Base-by-base conservation (phyloP, 2,888 invertebrate species). In the Anticlea derivata region DNA sequence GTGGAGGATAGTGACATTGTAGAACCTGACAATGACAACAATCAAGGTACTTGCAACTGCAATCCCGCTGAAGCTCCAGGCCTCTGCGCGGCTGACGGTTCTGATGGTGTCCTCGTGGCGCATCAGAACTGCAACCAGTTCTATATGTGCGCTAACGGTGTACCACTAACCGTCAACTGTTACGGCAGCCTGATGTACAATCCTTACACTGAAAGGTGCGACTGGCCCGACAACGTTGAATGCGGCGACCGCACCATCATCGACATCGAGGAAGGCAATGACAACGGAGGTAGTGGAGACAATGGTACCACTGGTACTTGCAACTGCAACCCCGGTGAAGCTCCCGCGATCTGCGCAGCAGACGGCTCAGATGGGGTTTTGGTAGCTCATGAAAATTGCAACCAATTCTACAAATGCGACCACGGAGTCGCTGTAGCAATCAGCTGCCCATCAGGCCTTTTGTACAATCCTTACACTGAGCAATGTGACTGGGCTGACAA, bases 61-160 rank as follows among this genome's bases (percentile, higher is more conserved):
- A 17, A 66, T 20, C 64, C 64, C 4, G 57, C 46, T 13, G 62
- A 69, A 55, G 70, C 72, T 0, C 63, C 69, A 0, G 29, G 41
- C 0, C 63, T 75, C 11, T 75, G 74, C 47, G 55, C 55, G 1
- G 46, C 52, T 0, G 46, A 50, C 3, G 64, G 54, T 3, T 70
- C 71, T 0, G 63, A 70, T 5, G 68, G 70, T 1, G 41, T 56
- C 1, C 46, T 73, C 1, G 27, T 73, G 0, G 69, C 73, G 0
- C 65, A 73, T 26, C 68, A 75, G 46, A 59, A 69, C 22, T 75
- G 75, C 38, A 69, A 71, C 37, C 41, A 65, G 41, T 73, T 69
- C 35, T 73, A 70, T 41, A 66, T 60, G 8, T 75, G 75, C 26
- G 35, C 31, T 20, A 43, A 69, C 5, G 61, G 65, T 7, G 13